Conservation (phyloP, 2,113 vertebrate species). For the Pelecanus crispus region DNA sequence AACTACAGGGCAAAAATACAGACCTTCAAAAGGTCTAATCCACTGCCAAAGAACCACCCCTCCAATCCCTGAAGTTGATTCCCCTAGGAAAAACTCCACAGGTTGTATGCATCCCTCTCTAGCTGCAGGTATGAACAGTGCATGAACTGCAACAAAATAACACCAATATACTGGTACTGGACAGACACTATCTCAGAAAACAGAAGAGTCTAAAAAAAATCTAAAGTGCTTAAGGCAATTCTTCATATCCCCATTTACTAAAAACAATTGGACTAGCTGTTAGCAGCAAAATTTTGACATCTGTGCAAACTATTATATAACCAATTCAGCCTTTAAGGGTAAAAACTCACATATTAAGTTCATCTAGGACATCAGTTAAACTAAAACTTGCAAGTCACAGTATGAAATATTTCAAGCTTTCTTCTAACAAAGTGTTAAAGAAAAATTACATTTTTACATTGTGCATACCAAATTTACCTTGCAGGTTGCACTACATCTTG, state of each 20-base stretch:
- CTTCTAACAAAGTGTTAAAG: not conserved
- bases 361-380: not conserved
- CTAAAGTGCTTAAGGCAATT: conserved; percentile 78
- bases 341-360: not conserved
- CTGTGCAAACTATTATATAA: conserved; percentile 45
- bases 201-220: not conserved
- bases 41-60: not conserved
- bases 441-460: conserved; percentile 15
- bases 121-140: not conserved
- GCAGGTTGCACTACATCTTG: not conserved
- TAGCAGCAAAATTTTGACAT: conserved; percentile 55
- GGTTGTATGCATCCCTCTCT: not conserved
- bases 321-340: not conserved
- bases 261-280: conserved; percentile 29
- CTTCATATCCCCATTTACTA: conserved; percentile 56
- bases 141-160: not conserved
- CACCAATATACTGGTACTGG: not conserved
- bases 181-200: conserved; percentile 1
- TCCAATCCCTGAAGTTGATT: not conserved
- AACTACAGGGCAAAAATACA: not conserved
- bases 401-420: not conserved
- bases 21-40: not conserved
- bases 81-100: not conserved
- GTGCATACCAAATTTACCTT: not conserved
- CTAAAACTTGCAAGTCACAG: not conserved